These are phyloP conservation scores for Oceanodroma tethys DNA, from an alignment of 2,113 vertebrate species.

Conservation along the genomic window DNA sequence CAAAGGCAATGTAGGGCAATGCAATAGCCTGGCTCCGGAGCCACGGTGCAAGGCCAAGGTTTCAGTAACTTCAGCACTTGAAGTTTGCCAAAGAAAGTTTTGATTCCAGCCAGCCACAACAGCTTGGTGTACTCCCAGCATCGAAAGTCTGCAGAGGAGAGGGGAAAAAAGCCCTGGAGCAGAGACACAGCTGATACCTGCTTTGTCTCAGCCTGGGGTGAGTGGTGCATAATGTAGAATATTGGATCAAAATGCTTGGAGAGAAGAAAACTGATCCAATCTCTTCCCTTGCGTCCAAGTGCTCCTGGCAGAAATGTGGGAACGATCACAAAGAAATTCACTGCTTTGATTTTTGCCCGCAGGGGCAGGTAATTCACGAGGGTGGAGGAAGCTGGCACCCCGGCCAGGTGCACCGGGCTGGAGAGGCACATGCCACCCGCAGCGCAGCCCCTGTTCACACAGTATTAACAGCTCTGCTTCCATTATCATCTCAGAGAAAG, in stretches of 20 bases:
- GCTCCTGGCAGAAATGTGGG: slow-evolving; percentile 1
- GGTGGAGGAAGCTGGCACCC: not conserved
- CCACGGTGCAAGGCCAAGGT: not conserved
- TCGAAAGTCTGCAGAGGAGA: not conserved
- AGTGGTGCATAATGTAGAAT: not conserved
- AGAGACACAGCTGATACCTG: not conserved
- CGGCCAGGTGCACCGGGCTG: not conserved
- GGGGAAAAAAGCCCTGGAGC: not conserved
- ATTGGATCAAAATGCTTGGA: slow-evolving; percentile 8
- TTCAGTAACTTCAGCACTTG: not conserved
- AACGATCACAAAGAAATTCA: not conserved
- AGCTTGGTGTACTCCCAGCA: not conserved
- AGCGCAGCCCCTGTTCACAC: slow-evolving; percentile 18
- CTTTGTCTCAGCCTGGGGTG: not conserved
- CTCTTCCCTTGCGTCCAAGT: not conserved
- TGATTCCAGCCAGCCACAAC: not conserved
- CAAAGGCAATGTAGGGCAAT: not conserved
- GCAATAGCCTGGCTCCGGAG: not conserved
- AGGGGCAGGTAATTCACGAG: not conserved
- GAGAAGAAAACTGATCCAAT: not conserved
- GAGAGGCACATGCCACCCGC: slow-evolving; percentile 17
- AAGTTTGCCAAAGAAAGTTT: not conserved
- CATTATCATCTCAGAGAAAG: slow-evolving; percentile 18
- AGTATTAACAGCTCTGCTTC: slow-evolving; percentile 45
- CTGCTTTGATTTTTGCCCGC: not conserved